phyloP scores from a whole-genome alignment of 2,797 vertebrate genomes.

The Peromyscus attwateri region DNA sequence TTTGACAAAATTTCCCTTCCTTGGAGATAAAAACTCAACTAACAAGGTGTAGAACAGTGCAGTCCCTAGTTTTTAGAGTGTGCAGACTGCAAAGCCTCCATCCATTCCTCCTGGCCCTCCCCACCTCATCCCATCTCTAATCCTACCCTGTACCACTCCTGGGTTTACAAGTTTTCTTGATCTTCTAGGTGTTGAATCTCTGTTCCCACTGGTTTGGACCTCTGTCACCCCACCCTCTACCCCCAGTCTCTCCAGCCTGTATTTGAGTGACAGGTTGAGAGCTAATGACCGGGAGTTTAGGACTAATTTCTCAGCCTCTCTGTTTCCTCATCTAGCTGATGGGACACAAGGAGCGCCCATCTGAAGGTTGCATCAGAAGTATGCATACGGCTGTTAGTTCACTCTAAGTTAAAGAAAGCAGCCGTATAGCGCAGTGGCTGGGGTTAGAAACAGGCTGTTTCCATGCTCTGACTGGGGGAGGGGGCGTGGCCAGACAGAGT shows the following conservation, averaged over 20 bases:
- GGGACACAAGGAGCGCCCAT: no score
- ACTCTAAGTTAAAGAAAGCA: background rate
- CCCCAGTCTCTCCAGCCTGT: fast-evolving
- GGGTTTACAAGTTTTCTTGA: no score
- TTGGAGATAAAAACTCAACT: background rate
- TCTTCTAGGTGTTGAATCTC: fast-evolving
- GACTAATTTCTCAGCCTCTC: background rate
- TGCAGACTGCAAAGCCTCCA: fast-evolving
- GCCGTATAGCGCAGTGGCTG: no score
- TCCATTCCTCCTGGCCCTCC: no score
- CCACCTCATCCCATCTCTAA: fast-evolving
- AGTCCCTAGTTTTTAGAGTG: no score
- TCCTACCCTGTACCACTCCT: fast-evolving
- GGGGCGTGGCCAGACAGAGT: fast-evolving
- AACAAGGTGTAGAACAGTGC: no score
- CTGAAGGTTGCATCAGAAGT: background rate
- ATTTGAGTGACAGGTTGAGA: background rate
- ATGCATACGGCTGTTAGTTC: background rate
- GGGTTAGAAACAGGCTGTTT: background rate
- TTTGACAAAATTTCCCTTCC: background rate
- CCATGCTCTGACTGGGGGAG: no score
- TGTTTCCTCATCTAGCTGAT: background rate
- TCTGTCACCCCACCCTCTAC: background rate
- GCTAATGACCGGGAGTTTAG: no score
- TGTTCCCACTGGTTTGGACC: no score